These are phyloP conservation scores for Lytechinus pictus DNA, from an alignment of 35 echinoderm and acorn worm genomes.

Conservation along the genomic window DNA sequence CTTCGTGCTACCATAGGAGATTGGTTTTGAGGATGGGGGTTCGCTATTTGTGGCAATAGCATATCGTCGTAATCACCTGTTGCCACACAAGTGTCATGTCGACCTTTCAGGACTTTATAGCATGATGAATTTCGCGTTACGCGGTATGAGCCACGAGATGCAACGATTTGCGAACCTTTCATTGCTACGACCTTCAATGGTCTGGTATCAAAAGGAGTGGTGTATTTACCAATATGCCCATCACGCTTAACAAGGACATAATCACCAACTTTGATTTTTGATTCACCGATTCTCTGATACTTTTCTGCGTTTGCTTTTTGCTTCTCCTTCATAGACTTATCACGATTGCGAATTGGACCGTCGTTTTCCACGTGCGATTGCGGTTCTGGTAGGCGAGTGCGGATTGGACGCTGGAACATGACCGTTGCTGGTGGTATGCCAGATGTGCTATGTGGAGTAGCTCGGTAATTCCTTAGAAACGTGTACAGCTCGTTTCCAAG, in stretches of 20 bases:
- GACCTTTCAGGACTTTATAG: constrained; percentile 53
- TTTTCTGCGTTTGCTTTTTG: too few species aligned
- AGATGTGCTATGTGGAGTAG: constrained; percentile 69
- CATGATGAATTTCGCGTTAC: constrained; percentile 62
- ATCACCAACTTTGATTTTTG: too few species aligned
- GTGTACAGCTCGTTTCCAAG: constrained; percentile 68
- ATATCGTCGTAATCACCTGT: constrained; percentile 5
- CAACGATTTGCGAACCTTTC: constrained; percentile 70
- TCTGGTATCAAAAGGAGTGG: constrained; percentile 68
- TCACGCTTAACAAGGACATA: too few species aligned
- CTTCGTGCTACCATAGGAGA: constrained; percentile 17
- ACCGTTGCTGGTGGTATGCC: constrained; percentile 59
- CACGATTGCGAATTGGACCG: constrained; percentile 48
- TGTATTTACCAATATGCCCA: too few species aligned
- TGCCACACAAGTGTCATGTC: not conserved
- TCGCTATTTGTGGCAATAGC: constrained; percentile 35
- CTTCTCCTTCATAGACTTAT: constrained; percentile 60
- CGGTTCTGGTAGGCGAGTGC: constrained; percentile 52
- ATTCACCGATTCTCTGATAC: too few species aligned
- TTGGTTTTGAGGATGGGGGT: not conserved
- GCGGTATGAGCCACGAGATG: constrained; percentile 38
- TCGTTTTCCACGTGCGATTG: constrained; percentile 34
- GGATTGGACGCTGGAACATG: constrained; percentile 64
- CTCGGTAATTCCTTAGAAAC: constrained; percentile 78
- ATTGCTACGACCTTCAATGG: constrained; percentile 63